These are phyloP conservation scores for Mythimna vitellina DNA, from an alignment of 2,888 invertebrate species.

Conservation along the genomic window DNA sequence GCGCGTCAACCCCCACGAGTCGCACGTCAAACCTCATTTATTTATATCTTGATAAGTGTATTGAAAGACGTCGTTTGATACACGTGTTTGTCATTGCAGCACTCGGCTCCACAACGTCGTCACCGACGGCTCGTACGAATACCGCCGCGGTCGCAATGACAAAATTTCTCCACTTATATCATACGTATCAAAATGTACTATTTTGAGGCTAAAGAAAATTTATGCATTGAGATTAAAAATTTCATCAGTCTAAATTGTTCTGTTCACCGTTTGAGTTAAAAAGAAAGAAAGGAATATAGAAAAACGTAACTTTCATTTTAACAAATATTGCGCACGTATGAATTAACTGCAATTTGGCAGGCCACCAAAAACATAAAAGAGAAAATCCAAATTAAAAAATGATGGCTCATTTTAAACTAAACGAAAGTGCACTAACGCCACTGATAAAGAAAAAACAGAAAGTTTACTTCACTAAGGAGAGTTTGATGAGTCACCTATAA, in stretches of 20 bases:
- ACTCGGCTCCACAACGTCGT: no score
- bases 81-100: no score
- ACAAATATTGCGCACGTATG: background rate
- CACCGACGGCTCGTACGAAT: no score
- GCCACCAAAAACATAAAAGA: slow-evolving; percentile 25
- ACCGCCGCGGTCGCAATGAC: no score
- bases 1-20: no score
- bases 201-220: no score
- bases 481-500: no score
- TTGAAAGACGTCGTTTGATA: no score
- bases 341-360: slow-evolving; percentile 12
- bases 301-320: background rate
- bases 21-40: no score
- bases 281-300: accelerated
- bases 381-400: slow-evolving; percentile 48
- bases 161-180: no score
- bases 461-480: background rate
- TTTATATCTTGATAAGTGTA: no score
- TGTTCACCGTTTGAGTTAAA: background rate
- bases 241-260: background rate
- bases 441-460: slow-evolving; percentile 20
- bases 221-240: background rate
- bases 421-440: slow-evolving; percentile 56
- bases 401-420: slow-evolving; percentile 58
- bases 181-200: no score